Evolutionary conservation across 2,888 invertebrate genomes (phyloP).

Genomic region (Didymodactylos carnosus): DNA sequence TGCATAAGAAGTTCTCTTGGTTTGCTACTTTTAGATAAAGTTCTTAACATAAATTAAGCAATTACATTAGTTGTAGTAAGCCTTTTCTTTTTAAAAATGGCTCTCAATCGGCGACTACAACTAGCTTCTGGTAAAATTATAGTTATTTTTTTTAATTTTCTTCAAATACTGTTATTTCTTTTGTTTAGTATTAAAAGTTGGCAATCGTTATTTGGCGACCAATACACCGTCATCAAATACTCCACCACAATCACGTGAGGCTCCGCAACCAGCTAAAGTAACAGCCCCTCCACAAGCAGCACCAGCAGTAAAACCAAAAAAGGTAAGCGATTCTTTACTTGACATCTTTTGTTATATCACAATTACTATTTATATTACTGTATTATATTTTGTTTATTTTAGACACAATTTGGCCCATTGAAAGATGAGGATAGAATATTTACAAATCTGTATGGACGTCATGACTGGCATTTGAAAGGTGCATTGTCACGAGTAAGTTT

Average conservation of each 20-base stretch:
- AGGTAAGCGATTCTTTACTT: too few relatives aligned
- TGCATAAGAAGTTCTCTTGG: too few relatives aligned
- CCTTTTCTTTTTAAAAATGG: too few relatives aligned
- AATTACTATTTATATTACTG: too few relatives aligned
- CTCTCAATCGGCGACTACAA: background rate
- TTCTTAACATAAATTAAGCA: too few relatives aligned
- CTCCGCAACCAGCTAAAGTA: background rate
- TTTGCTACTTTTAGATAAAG: too few relatives aligned
- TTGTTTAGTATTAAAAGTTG: background rate
- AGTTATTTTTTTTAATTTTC: background rate
- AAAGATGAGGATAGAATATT: slow-evolving; percentile 83
- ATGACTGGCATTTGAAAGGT: slow-evolving; percentile 87
- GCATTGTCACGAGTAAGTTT: slow-evolving; percentile 46
- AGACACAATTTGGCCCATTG: slow-evolving; percentile 49
- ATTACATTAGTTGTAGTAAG: too few relatives aligned
- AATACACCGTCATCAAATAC: too few relatives aligned
- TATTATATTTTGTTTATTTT: background rate
- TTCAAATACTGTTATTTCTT: background rate
- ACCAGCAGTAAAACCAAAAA: background rate
- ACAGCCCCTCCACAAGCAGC: background rate
- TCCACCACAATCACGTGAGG: background rate
- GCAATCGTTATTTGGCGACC: background rate
- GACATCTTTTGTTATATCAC: too few relatives aligned
- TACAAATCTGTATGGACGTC: slow-evolving; percentile 88
- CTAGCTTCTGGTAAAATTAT: background rate